Evolutionary conservation across 2,888 invertebrate species (phyloP).

Genomic region (Aphodius granarius): DNA sequence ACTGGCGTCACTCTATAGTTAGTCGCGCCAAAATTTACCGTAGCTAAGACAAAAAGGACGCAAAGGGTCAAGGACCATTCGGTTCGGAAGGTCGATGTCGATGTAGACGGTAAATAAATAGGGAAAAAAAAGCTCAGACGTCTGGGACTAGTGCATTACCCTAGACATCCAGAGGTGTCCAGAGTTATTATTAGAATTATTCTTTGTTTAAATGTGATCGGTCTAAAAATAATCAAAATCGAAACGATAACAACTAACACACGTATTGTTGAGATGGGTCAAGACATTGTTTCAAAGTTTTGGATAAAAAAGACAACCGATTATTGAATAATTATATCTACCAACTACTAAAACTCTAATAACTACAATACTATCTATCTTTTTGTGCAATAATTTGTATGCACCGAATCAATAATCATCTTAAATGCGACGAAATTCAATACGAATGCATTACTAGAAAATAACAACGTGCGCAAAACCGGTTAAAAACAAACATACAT

Average conservation of each 20-base stretch:
- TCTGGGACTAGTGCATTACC: conserved; percentile 1
- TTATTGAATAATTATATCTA: no score
- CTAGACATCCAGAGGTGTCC: neutral
- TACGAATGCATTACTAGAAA: neutral
- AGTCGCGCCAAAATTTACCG: neutral
- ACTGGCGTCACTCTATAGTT: neutral
- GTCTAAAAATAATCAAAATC: no score
- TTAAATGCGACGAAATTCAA: no score
- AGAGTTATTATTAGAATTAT: neutral
- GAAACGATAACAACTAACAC: no score
- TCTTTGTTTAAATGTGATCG: neutral
- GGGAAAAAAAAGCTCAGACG: conserved; percentile 16
- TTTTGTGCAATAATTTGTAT: no score
- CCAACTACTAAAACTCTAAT: no score
- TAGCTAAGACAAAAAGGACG: conserved; percentile 9
- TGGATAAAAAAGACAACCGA: no score
- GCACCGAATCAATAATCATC: no score
- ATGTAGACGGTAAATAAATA: conserved; percentile 17
- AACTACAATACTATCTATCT: no score
- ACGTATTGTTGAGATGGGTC: no score
- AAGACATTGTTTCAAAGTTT: no score
- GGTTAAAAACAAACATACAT: neutral
- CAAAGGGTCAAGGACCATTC: conserved; percentile 22
- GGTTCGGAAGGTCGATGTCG: conserved; percentile 20
- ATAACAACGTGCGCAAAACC: neutral